Conservation (phyloP, 2,113 vertebrate genomes). For the Piprites chloris region DNA sequence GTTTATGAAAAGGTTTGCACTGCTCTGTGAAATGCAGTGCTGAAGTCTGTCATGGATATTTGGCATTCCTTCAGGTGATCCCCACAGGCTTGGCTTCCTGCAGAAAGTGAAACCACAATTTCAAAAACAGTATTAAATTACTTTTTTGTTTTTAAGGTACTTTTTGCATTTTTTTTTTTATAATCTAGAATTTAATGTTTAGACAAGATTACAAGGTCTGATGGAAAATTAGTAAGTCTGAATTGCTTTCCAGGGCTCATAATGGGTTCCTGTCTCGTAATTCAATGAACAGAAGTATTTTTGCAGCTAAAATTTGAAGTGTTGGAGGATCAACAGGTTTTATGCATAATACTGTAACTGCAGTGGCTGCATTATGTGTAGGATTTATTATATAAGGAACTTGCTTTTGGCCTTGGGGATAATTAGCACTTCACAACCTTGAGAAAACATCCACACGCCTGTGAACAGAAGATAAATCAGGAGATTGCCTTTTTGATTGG, state of each 20-base stretch:
- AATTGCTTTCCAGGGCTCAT: neutral
- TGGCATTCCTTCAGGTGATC: neutral
- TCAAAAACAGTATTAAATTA: neutral
- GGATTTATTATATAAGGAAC: neutral
- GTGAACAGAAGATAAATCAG: neutral
- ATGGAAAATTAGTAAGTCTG: neutral
- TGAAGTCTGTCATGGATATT: neutral
- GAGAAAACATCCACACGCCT: neutral
- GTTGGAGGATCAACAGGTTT: neutral
- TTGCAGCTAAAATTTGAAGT: neutral
- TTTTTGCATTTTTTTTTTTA: neutral
- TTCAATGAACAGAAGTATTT: neutral
- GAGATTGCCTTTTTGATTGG: neutral
- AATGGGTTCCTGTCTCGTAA: neutral
- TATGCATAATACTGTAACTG: neutral
- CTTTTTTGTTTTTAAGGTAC: neutral
- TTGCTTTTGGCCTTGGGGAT: neutral
- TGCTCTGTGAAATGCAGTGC: neutral
- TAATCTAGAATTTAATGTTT: neutral
- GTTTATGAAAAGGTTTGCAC: neutral
- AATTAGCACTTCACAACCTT: neutral
- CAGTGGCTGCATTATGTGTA: neutral
- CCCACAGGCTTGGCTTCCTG: neutral
- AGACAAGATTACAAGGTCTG: neutral
- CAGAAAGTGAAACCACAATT: neutral